Evolutionary conservation across 2,113 vertebrate species (phyloP), one percentile per base, ranked within the genome.

Genomic region (Ascaphus truei): DNA sequence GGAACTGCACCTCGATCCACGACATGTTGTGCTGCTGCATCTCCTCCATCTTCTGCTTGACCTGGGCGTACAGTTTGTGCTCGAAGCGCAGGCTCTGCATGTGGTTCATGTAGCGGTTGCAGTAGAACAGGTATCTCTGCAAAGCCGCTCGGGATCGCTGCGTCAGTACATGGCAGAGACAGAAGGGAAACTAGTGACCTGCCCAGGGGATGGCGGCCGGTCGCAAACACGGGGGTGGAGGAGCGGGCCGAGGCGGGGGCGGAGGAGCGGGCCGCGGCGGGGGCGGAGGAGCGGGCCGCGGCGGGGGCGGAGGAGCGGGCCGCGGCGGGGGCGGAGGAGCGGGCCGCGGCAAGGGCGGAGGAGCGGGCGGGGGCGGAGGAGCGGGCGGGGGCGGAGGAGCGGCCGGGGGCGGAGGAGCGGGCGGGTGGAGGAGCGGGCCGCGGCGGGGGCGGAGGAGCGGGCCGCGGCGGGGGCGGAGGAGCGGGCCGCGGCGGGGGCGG

Each of bases 11-110:
- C 87, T 99, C 96, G 5, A 99, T 99, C 97, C 97, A 99, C 0
- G 97, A 99, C 97, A 99, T 99, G 89, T 99, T 99, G 92, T 99
- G 97, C 89, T 99, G 97, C 73, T 99, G 97, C 97, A 99, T 99
- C 88, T 99, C 97, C 83, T 99, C 97, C 97, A 99, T 99, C 73
- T 99, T 99, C 86, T 98, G 96, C 85, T 99, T 99, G 81, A 99
- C 96, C 88, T 98, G 96, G 80, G 97, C 96, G 7, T 98, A 99
- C 16, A 99, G 91, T 85, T 99, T 99, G 92, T 99, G 96, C 92
- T 99, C 97, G 20, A 99, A 99, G 88, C 97, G 96, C 81, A 99
- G 91, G 82, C 96, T 99, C 90, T 99, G 97, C 97, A 99, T 99
- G 91, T 99, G 97, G 88, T 99, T 99, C 97, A 99, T 99, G 78